Conservation (phyloP, 2,888 invertebrate genomes). For the Caenorhabditis drosophilae region DNA sequence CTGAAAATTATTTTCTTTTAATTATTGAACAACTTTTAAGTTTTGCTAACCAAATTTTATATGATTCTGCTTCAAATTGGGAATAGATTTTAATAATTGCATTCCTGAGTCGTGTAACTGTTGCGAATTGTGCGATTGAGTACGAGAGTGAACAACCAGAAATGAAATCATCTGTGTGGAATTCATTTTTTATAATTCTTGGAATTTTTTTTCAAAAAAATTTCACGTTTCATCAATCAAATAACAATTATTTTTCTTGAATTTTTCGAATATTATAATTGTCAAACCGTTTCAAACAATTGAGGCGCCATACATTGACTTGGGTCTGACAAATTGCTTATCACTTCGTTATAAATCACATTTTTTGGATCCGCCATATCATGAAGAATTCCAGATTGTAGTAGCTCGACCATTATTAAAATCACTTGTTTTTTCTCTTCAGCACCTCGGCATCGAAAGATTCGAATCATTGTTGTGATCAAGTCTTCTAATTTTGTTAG, state of each 20-base stretch:
- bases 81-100: not conserved
- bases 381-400: not conserved
- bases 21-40: too few species aligned
- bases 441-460: conserved; percentile 15
- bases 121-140: not conserved
- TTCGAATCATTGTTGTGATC: not conserved
- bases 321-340: conserved; percentile 7
- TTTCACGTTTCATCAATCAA: not conserved
- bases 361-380: conserved; percentile 3
- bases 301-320: conserved; percentile 13
- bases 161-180: not conserved
- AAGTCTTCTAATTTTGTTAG: not conserved
- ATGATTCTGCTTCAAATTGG: not conserved
- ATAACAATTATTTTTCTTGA: not conserved
- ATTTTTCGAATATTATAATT: not conserved
- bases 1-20: not conserved
- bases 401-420: not conserved
- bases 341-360: conserved; percentile 4
- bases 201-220: not conserved
- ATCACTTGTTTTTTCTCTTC: conserved; percentile 18
- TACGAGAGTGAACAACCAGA: not conserved
- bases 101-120: not conserved
- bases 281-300: conserved; percentile 15
- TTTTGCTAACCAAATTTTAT: too few species aligned
- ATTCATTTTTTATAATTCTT: not conserved